A percentile compares a stretch with the other conserved stretches of the same genome.
These are phyloP conservation scores for Neoaliturus tenellus DNA, from an alignment of 2,888 invertebrate species.

Conservation along the genomic window DNA sequence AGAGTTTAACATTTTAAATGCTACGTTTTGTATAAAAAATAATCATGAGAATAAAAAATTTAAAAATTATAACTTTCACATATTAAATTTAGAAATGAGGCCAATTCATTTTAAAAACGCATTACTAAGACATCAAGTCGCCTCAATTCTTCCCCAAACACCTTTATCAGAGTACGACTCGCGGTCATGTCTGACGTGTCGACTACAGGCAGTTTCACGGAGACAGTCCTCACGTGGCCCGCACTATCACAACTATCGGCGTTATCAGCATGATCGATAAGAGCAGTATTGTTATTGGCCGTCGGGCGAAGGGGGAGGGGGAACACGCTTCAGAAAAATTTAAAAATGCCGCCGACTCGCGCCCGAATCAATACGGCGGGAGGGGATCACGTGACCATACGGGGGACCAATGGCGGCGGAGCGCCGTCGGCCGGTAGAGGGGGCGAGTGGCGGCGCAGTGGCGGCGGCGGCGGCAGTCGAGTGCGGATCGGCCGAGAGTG, in stretches of 20 bases:
- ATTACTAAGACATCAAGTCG: too few species aligned
- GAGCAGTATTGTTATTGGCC: constrained; percentile 51
- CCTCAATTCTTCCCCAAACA: too few species aligned
- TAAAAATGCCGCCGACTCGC: constrained; percentile 57
- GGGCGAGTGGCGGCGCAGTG: constrained; percentile 7
- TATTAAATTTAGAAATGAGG: too few species aligned
- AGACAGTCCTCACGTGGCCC: background rate
- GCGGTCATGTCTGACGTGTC: too few species aligned
- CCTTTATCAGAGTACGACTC: too few species aligned
- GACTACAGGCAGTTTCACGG: too few species aligned
- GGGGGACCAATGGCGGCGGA: constrained; percentile 41
- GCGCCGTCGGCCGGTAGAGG: constrained; percentile 26
- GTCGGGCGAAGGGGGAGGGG: constrained; percentile 33
- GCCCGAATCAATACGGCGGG: constrained; percentile 57
- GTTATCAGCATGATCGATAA: constrained; percentile 55
- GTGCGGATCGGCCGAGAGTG: constrained; percentile 21
- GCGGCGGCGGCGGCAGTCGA: constrained; percentile 45
- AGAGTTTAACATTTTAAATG: too few species aligned
- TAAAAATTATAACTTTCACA: too few species aligned
- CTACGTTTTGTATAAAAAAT: too few species aligned
- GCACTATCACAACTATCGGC: constrained; percentile 20
- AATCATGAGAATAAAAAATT: too few species aligned
- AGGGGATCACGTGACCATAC: constrained; percentile 38
- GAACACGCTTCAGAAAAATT: constrained; percentile 58
- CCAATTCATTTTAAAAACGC: too few species aligned